phyloP scores from a whole-genome alignment of 2,797 vertebrate species.

The Pangasius larnaudii region DNA sequence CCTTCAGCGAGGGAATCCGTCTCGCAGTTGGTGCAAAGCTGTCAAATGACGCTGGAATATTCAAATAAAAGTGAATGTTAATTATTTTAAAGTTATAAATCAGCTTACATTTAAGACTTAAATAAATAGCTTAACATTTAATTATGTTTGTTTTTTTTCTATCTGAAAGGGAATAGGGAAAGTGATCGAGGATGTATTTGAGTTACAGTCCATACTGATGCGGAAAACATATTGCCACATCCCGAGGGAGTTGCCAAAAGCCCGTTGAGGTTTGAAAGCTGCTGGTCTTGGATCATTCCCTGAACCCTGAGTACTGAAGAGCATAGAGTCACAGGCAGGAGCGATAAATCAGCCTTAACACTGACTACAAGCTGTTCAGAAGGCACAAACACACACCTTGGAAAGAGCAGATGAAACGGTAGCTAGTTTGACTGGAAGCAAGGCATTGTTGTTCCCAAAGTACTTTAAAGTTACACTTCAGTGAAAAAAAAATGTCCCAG shows the following conservation, averaged over 20 bases:
- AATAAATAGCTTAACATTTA: too few relatives aligned
- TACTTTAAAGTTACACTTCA: background rate
- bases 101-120: background rate
- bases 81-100: background rate
- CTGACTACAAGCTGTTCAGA: background rate
- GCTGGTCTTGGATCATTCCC: background rate
- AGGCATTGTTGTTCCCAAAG: background rate
- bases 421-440: background rate
- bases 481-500: background rate
- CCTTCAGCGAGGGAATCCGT: background rate
- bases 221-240: background rate
- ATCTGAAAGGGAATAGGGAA: background rate
- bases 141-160: background rate
- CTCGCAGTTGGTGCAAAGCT: background rate
- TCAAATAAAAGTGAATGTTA: background rate
- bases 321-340: background rate
- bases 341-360: background rate
- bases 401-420: background rate
- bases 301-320: background rate
- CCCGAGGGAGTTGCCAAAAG: background rate
- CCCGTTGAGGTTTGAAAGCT: background rate
- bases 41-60: background rate
- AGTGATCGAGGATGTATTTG: constrained; percentile 6
- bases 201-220: background rate
- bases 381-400: background rate